Conservation (phyloP, 92 coral and sea anemone species). For the Parazoanthus darwini region DNA sequence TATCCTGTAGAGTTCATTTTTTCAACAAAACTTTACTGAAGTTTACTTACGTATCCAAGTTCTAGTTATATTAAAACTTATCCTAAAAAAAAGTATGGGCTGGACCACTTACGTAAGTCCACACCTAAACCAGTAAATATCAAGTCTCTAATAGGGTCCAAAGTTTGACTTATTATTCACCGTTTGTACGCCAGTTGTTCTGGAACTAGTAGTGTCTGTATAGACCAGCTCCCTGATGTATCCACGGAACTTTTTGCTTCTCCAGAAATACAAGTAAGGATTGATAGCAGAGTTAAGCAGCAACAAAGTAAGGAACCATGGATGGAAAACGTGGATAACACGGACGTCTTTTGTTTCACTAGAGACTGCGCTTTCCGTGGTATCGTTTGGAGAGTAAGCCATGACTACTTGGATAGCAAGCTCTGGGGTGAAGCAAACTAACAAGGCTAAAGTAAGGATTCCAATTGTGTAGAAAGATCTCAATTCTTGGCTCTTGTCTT, state of each 20-base stretch:
- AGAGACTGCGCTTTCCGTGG: not conserved
- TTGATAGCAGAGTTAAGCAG: conserved; percentile 16
- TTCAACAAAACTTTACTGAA: no score
- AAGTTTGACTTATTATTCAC: no score
- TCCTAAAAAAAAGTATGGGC: no score
- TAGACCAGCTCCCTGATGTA: not conserved
- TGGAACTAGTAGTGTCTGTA: not conserved
- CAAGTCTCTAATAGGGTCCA: no score
- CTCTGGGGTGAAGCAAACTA: not conserved
- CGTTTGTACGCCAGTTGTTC: no score
- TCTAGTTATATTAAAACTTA: no score
- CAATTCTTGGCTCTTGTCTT: not conserved
- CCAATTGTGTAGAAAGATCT: not conserved
- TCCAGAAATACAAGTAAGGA: conserved; percentile 24
- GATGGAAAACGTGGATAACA: not conserved
- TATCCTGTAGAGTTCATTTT: no score
- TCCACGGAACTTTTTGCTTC: conserved; percentile 1
- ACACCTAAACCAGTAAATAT: no score
- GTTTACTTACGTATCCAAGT: no score
- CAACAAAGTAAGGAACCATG: not conserved
- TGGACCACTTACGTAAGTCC: no score
- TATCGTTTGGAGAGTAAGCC: not conserved
- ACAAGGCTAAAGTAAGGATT: not conserved
- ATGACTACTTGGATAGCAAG: not conserved
- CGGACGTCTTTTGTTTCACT: not conserved